phyloP scores from a whole-genome alignment of 2,888 invertebrate species.

The Acronicta aceris region DNA sequence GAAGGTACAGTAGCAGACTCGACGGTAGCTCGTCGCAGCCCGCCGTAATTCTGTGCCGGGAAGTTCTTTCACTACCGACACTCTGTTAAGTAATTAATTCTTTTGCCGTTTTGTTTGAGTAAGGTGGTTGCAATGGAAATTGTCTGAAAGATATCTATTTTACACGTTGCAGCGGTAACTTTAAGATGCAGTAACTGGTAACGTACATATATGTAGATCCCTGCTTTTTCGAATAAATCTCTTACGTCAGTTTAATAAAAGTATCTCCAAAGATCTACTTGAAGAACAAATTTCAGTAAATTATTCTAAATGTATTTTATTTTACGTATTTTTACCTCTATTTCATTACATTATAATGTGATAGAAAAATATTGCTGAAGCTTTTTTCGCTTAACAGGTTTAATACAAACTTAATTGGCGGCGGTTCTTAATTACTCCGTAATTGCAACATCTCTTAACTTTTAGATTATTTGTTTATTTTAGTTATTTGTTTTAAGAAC shows the following conservation, averaged over 20 bases:
- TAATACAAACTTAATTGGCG: slow-evolving; percentile 12
- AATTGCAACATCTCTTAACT: slow-evolving; percentile 39
- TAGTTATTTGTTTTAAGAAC: slow-evolving; percentile 37
- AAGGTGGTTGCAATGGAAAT: slow-evolving; percentile 63
- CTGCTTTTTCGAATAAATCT: no score
- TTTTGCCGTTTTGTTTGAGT: slow-evolving; percentile 74
- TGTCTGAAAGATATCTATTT: background rate
- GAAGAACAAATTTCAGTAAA: no score
- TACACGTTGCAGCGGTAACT: background rate
- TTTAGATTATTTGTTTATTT: slow-evolving; percentile 41
- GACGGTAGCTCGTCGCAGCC: slow-evolving; percentile 36
- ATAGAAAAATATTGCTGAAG: background rate
- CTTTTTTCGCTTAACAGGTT: slow-evolving; percentile 8
- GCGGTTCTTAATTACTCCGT: slow-evolving; percentile 26
- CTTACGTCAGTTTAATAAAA: no score
- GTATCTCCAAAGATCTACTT: no score
- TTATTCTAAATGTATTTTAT: no score
- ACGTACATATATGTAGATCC: no score
- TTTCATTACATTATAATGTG: no score
- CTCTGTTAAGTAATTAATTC: slow-evolving; percentile 80
- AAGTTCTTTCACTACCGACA: slow-evolving; percentile 67
- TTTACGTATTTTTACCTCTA: no score
- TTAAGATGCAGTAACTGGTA: no score
- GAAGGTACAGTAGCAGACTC: slow-evolving; percentile 51
- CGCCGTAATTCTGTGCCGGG: slow-evolving; percentile 57